A percentile compares a stretch with the other conserved stretches of the same genome.
These are phyloP conservation scores for Triops longicaudatus DNA, from an alignment of 1,140 invertebrate genomes.

Conservation along the genomic window DNA sequence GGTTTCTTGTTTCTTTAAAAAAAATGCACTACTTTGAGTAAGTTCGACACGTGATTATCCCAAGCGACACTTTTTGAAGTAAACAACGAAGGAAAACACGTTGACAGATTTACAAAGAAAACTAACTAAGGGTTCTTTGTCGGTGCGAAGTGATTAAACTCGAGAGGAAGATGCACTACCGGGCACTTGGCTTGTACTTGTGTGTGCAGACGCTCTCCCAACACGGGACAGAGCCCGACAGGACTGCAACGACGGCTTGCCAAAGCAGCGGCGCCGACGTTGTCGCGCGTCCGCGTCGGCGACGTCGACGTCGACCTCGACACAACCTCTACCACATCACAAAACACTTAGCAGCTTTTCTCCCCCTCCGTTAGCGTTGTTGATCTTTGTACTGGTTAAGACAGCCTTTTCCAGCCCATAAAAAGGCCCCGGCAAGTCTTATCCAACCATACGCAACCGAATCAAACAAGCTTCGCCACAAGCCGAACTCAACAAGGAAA, in stretches of 20 bases:
- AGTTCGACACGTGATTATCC: too few species aligned
- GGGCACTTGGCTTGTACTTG: neutral
- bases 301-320: slow-evolving; percentile 4
- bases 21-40: too few species aligned
- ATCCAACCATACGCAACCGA: too few species aligned
- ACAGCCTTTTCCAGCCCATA: neutral
- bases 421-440: neutral
- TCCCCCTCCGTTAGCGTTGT: neutral
- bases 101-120: neutral
- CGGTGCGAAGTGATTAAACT: neutral
- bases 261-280: neutral
- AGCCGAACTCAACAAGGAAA: too few species aligned
- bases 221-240: neutral
- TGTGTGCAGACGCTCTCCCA: neutral
- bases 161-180: neutral
- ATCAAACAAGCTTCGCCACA: too few species aligned
- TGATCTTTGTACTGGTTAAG: neutral
- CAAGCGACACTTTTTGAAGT: too few species aligned
- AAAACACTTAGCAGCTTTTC: neutral
- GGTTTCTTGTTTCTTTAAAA: too few species aligned
- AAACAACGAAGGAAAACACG: neutral
- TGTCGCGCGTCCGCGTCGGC: slow-evolving; percentile 12
- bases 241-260: neutral
- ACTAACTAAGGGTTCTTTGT: neutral
- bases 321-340: neutral